Conservation (phyloP, 2,797 vertebrate genomes). For the Sparidentex hasta region DNA sequence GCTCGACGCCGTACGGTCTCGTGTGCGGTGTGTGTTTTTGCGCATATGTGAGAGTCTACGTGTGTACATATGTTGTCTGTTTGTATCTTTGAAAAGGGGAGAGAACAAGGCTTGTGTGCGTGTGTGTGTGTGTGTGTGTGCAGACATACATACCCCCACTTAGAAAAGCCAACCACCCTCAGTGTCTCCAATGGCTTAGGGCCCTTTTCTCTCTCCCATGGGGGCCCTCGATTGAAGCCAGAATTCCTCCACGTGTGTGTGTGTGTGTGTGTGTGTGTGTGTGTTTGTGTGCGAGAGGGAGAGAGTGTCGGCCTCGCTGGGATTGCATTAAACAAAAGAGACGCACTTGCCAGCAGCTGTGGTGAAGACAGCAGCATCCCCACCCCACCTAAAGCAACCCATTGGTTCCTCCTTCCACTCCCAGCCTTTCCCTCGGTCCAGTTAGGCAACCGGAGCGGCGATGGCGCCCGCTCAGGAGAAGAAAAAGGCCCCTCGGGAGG, state of each 20-base stretch:
- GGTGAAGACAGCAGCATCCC: slow-evolving; percentile 70
- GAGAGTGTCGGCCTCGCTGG: slow-evolving; percentile 58
- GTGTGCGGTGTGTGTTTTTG: slow-evolving; percentile 36
- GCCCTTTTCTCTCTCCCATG: slow-evolving; percentile 76
- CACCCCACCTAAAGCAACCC: slow-evolving; percentile 78
- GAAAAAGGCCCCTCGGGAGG: slow-evolving; percentile 88
- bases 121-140: slow-evolving; percentile 31
- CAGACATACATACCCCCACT: slow-evolving; percentile 71
- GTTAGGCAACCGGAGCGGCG: slow-evolving; percentile 75
- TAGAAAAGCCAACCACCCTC: slow-evolving; percentile 79
- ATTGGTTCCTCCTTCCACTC: slow-evolving; percentile 80
- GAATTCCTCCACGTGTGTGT: slow-evolving; percentile 86
- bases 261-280: slow-evolving; percentile 64
- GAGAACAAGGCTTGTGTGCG: slow-evolving; percentile 33
- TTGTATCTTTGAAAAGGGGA: slow-evolving; percentile 46
- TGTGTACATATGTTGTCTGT: slow-evolving; percentile 40
- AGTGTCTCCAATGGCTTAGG: slow-evolving; percentile 80
- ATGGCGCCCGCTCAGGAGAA: slow-evolving; percentile 84
- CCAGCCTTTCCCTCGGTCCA: slow-evolving; percentile 75
- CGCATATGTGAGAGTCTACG: slow-evolving; percentile 3
- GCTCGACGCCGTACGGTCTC: background rate
- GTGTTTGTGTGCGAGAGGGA: slow-evolving; percentile 39
- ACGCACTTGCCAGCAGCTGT: slow-evolving; percentile 85
- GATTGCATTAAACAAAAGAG: slow-evolving; percentile 87
- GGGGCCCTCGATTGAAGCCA: slow-evolving; percentile 81